phyloP scores from a whole-genome alignment of 92 coral and sea anemone genomes.

The Porites rus region DNA sequence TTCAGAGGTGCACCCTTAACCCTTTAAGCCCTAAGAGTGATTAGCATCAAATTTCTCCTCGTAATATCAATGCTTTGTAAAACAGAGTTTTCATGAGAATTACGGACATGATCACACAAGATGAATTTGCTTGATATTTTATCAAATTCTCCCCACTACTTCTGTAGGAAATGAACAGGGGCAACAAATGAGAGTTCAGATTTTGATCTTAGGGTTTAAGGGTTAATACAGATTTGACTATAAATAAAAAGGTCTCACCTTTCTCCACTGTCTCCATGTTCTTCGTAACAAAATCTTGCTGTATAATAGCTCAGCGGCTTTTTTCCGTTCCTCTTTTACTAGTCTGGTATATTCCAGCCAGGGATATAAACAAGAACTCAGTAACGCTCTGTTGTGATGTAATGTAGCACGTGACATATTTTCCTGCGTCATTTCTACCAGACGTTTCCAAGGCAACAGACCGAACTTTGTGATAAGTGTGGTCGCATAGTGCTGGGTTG shows the following conservation, averaged over 20 bases:
- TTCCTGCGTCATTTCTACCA: conserved; percentile 73
- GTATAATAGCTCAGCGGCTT: conserved; percentile 78
- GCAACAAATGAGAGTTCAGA: no score
- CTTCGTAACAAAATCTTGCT: conserved; percentile 71
- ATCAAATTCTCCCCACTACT: no score
- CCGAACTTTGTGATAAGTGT: conserved; percentile 84
- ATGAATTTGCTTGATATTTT: no score
- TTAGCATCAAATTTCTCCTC: no score
- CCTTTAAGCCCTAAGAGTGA: no score
- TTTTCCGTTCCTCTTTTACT: conserved; percentile 68
- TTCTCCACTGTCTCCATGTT: conserved; percentile 94
- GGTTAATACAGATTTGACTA: no score
- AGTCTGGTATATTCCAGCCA: conserved; percentile 78
- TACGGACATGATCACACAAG: no score
- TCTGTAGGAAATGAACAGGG: no score
- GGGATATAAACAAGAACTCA: conserved; percentile 77
- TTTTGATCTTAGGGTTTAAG: no score
- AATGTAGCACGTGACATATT: conserved; percentile 71
- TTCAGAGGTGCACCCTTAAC: no score
- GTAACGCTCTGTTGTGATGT: conserved; percentile 61
- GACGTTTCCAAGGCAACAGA: conserved; percentile 92
- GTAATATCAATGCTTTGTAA: no score
- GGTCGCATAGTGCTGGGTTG: conserved; percentile 79
- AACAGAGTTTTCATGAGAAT: no score
- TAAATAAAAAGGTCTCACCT: conserved; percentile 47